These are phyloP conservation scores for Tanytarsus gracilentus DNA, from an alignment of 2,888 invertebrate species.

Conservation along the genomic window DNA sequence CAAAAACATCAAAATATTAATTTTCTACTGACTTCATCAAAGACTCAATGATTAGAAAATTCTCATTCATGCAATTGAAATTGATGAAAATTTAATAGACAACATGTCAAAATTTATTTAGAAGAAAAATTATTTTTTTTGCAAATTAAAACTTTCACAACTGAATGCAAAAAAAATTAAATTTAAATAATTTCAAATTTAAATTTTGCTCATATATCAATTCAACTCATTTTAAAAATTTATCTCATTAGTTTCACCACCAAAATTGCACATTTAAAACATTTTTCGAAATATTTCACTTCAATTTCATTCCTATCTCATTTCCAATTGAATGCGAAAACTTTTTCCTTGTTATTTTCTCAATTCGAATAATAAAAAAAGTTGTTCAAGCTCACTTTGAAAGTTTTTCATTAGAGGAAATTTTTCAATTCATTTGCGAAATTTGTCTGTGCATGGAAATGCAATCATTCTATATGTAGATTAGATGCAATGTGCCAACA, in stretches of 20 bases:
- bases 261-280: not conserved
- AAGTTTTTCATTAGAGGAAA: constrained; percentile 21
- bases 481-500: constrained; percentile 6
- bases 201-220: too few relatives aligned
- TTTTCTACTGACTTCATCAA: too few relatives aligned
- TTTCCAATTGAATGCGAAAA: not conserved
- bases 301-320: not conserved
- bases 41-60: too few relatives aligned
- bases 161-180: too few relatives aligned
- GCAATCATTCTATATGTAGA: constrained; percentile 29
- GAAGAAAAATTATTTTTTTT: too few relatives aligned
- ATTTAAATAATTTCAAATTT: too few relatives aligned
- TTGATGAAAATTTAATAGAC: too few relatives aligned
- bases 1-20: too few relatives aligned
- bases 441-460: not conserved
- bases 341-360: not conserved
- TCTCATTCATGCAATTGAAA: too few relatives aligned
- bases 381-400: constrained; percentile 21
- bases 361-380: not conserved
- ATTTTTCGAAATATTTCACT: not conserved
- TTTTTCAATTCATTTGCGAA: constrained; percentile 24
- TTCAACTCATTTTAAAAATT: too few relatives aligned
- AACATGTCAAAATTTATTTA: too few relatives aligned
- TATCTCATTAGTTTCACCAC: not conserved
- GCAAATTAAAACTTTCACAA: too few relatives aligned